Base-by-base conservation (phyloP, 2,797 vertebrate species). In the Pipistrellus pipistrellus region DNA sequence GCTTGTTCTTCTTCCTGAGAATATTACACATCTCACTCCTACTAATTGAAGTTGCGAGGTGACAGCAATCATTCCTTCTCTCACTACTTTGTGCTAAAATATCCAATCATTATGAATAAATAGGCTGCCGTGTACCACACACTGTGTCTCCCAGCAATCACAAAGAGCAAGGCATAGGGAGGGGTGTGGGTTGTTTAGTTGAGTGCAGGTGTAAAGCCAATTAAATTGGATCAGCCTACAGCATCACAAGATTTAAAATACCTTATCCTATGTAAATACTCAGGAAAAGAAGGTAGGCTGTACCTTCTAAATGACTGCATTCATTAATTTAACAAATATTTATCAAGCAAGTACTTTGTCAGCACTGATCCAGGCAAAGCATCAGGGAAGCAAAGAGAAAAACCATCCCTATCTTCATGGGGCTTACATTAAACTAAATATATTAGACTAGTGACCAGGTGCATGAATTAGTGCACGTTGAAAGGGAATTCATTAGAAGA, bases 31-130 rank as follows among this genome's bases (percentile, higher is more conserved):
- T 87, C 62, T 94, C 53, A 57, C 12, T 57, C 35, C 68, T 89
- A 59, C 48, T 94, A 90, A 97, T 32, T 95, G 95, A 95, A 96
- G 95, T 90, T 90, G 32, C 53, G 75, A 17, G 59, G 44, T 35
- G 23, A 95, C 77, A 84, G 73, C 46, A 32, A 80, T 23, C 38
- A 55, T 95, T 66, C 64, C 62, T 59, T 91, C 44, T 92, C 48
- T 5, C 64, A 6, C 9, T 87, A 30, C 55, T 83, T 55, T 85
- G 41, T 73, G 25, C 44, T 94, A 93, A 75, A 90, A 51, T 90
- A 83, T 44, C 57, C 91, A 57, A 64, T 66, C 44, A 25, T 80
- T 68, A 68, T 21, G 57, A 77, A 85, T 68, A 59, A 84, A 32
- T n/a, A 95, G 17, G 5, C 48, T 80, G 6, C n/a, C 23, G 0